A percentile compares a stretch with the other conserved stretches of the same genome.
Evolutionary conservation across 1,140 invertebrate genomes (phyloP).

Genomic region (Euglossa dilemma): DNA sequence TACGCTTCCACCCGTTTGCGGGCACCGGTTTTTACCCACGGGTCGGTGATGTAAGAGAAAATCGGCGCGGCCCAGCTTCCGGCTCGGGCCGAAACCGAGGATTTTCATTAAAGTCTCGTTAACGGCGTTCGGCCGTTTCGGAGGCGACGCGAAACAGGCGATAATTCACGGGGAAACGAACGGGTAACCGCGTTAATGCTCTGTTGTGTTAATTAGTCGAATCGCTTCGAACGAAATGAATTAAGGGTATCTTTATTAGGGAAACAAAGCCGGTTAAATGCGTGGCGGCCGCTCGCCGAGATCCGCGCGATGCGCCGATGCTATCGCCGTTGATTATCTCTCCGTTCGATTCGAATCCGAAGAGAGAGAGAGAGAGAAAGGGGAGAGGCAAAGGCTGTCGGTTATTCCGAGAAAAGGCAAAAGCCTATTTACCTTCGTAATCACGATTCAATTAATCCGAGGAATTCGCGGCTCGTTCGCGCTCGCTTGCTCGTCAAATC

Average conservation of each 20-base stretch:
- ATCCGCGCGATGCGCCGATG: background rate
- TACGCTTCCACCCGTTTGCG: constrained; percentile 36
- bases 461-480: background rate
- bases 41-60: constrained; percentile 68
- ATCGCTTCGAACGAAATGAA: constrained; percentile 16
- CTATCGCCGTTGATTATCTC: constrained; percentile 32
- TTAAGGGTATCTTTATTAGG: constrained; percentile 9
- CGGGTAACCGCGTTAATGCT: constrained; percentile 16
- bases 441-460: constrained; percentile 18
- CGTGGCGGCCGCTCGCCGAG: background rate
- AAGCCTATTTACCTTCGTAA: constrained; percentile 23
- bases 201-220: constrained; percentile 35
- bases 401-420: background rate
- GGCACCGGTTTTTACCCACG: background rate
- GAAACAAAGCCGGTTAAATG: constrained; percentile 11
- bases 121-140: background rate
- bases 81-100: constrained; percentile 40
- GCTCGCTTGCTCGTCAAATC: background rate
- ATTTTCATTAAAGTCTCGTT: constrained; percentile 58
- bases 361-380: background rate
- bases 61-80: constrained; percentile 62
- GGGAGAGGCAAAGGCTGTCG: too few species aligned
- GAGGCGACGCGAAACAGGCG: background rate
- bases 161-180: constrained; percentile 26
- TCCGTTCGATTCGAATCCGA: background rate